Evolutionary conservation across 2,113 vertebrate genomes (phyloP), one percentile per base, ranked within the genome.

Genomic region (Nibea albiflora): DNA sequence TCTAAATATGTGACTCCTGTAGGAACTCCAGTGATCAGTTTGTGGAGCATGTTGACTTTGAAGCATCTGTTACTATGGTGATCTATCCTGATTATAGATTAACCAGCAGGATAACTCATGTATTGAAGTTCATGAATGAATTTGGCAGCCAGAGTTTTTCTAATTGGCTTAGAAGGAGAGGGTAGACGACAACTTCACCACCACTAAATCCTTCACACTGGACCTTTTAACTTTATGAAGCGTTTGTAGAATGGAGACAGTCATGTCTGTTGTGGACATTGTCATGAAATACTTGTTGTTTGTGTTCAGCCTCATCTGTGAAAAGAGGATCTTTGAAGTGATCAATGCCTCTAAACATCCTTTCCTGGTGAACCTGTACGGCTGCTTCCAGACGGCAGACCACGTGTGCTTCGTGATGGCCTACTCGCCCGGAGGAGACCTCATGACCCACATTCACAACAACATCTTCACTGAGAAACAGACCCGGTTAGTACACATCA

Each of bases 321-420:
- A 99, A 91, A 99, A 97, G 92, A 89, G 97, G 84, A 98, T 99
- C 86, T 97, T 99, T 72, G 96, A 99, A 86, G 95, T 96, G 6
- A 96, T 97, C 89, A 97, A 97, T 71, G 84, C 87, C 10, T 93
- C 95, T 0, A 94, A 79, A 2, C 97, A 99, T 76, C 98, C 98
- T 0, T 99, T 99, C 94, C 94, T 99, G 92, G 97, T 99, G 46
- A 97, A 98, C 90, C 95, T 99, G 66, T 90, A 97, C 6, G 97
- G 97, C 1, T 98, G 97, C 92, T 97, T 99, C 93, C 98, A 99
- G 95, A 99, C 97, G 0, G 46, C 92, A 6, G 96, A 96, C 39
- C 98, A 99, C 0, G 95, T 96, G 69, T 99, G 98, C 85, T 99
- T 99, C 3, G 96, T 99, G 80, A 99, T 98, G 71, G 97, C 98